A percentile compares a stretch with the other conserved stretches of the same genome.
These are phyloP conservation scores for Cavia aperea DNA, from an alignment of 2,113 vertebrate genomes.

Conservation along the genomic window DNA sequence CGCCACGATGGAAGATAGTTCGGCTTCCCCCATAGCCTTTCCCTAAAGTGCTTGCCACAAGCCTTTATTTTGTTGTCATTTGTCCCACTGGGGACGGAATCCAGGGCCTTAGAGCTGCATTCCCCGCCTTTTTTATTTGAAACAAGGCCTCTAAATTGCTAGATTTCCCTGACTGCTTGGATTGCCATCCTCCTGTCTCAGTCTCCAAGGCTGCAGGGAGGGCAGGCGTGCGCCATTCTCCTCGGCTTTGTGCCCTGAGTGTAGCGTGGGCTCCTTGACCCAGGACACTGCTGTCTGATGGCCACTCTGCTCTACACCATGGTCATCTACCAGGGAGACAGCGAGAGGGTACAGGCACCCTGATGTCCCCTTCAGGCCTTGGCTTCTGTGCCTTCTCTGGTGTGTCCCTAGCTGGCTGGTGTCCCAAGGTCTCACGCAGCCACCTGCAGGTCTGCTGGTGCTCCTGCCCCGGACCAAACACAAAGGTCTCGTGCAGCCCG, in stretches of 20 bases:
- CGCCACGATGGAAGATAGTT: not conserved
- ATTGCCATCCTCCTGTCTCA: not conserved
- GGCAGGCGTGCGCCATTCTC: not conserved
- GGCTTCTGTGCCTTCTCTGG: not conserved
- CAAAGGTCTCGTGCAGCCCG: accelerated
- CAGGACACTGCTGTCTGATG: not conserved
- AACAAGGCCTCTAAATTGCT: not conserved
- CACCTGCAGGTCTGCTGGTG: no score
- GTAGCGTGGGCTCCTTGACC: not conserved
- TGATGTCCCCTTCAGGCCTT: accelerated
- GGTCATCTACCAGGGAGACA: not conserved
- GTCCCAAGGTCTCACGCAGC: accelerated
- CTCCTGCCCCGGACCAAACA: no score
- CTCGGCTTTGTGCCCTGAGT: not conserved
- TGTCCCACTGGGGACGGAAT: not conserved
- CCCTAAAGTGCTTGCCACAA: not conserved
- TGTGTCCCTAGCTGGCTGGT: no score
- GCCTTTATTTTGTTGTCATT: not conserved
- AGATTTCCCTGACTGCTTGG: not conserved
- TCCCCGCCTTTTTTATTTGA: not conserved
- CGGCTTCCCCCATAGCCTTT: no score
- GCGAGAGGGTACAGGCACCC: not conserved
- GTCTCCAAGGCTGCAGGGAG: not conserved
- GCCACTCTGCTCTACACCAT: not conserved
- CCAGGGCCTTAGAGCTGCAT: not conserved